Conservation (phyloP, 1,140 invertebrate species). For the Camponotus pennsylvanicus region DNA sequence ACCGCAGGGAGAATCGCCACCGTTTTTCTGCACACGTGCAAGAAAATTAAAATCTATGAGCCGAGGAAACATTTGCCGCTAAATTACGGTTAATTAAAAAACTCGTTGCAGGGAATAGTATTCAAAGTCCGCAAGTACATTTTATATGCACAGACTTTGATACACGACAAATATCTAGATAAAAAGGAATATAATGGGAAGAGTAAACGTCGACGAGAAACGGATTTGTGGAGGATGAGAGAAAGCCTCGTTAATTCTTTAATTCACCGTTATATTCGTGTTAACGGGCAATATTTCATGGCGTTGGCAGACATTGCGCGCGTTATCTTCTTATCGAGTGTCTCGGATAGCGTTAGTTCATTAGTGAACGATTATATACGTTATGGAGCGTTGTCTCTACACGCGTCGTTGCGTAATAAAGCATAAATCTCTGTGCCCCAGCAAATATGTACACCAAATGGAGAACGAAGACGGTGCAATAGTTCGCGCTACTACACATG, state of each 20-base stretch:
- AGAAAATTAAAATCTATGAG: conserved; percentile 44
- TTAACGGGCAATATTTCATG: conserved; percentile 67
- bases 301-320: conserved; percentile 7
- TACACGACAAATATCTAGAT: conserved; percentile 10
- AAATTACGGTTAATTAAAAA: conserved; percentile 51
- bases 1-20: not conserved
- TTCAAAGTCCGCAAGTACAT: not conserved
- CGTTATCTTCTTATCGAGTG: conserved; percentile 71
- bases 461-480: conserved; percentile 49
- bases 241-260: conserved; percentile 49
- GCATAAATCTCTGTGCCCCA: conserved; percentile 67
- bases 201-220: not conserved
- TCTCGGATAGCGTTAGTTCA: conserved; percentile 68
- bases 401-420: conserved; percentile 68
- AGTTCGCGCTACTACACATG: not conserved
- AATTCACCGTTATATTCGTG: conserved; percentile 65
- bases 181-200: not conserved
- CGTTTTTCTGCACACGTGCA: conserved; percentile 15
- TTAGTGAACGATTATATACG: conserved; percentile 73
- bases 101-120: not conserved
- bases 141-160: conserved; percentile 4
- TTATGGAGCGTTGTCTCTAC: conserved; percentile 58
- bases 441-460: conserved; percentile 36
- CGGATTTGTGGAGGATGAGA: not conserved
- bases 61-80: conserved; percentile 33